Conservation (phyloP, 2,888 invertebrate species). For the Pseudoips prasinana region DNA sequence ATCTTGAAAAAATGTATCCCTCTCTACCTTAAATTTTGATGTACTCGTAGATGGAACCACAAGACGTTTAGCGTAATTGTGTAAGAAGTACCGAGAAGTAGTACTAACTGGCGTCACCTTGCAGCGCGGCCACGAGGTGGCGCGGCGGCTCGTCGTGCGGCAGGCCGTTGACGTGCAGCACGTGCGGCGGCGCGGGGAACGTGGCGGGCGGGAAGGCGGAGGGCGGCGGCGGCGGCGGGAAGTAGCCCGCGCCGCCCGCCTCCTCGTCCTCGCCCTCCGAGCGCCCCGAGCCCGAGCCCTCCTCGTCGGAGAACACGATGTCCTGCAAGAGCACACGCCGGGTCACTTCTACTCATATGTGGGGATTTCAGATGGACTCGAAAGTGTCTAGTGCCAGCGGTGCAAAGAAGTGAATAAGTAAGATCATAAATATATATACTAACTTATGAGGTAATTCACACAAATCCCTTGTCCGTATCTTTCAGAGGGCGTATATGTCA, state of each 20-base stretch:
- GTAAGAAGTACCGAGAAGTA: too few relatives aligned
- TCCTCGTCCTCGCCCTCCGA: slow-evolving; percentile 86
- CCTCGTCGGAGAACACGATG: slow-evolving; percentile 83
- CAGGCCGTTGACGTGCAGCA: slow-evolving; percentile 42
- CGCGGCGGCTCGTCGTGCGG: slow-evolving; percentile 39
- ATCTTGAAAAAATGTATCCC: too few relatives aligned
- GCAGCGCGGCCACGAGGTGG: slow-evolving; percentile 47
- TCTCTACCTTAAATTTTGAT: too few relatives aligned
- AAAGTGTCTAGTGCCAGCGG: too few relatives aligned
- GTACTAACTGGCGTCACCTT: slow-evolving; percentile 48
- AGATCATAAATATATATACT: too few relatives aligned
- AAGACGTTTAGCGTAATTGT: too few relatives aligned
- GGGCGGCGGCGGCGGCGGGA: slow-evolving; percentile 56
- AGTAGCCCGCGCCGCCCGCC: slow-evolving; percentile 43
- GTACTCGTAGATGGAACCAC: too few relatives aligned
- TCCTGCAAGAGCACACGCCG: slow-evolving; percentile 53
- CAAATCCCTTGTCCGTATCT: too few relatives aligned
- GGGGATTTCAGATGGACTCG: too few relatives aligned
- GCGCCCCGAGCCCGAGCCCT: slow-evolving; percentile 75
- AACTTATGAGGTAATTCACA: too few relatives aligned
- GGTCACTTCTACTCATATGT: background rate
- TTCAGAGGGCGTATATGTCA: too few relatives aligned
- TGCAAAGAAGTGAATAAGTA: too few relatives aligned
- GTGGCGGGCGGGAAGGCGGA: slow-evolving; percentile 39
- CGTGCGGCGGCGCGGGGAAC: slow-evolving; percentile 38